A percentile compares a stretch with the other conserved stretches of the same genome.
These are phyloP conservation scores for Bilobella aurantiaca DNA, from an alignment of 1,140 invertebrate species.

Conservation along the genomic window DNA sequence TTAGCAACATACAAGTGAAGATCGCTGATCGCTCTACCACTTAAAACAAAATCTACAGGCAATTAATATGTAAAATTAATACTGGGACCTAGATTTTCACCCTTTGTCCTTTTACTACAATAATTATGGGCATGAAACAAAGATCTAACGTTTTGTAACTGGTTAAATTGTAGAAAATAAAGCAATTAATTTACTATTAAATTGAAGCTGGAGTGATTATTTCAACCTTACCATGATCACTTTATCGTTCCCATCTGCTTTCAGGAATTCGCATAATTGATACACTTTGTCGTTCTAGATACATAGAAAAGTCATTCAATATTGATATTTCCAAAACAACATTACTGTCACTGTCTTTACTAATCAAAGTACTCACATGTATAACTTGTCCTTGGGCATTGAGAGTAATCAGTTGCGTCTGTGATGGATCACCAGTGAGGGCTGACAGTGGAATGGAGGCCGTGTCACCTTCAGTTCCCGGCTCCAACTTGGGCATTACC, in stretches of 20 bases:
- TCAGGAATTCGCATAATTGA: conserved; percentile 31
- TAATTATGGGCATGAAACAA: no score
- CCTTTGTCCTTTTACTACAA: no score
- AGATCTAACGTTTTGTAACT: no score
- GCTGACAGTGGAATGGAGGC: conserved; percentile 28
- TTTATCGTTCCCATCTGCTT: conserved; percentile 29
- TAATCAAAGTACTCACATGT: conserved; percentile 25
- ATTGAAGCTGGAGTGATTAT: no score
- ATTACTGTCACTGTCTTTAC: no score
- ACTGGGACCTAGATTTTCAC: no score
- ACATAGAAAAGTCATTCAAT: no score
- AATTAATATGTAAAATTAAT: no score
- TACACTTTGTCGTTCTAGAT: conserved; percentile 34
- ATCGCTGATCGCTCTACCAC: neutral
- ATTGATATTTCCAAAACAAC: no score
- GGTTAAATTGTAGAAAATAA: no score
- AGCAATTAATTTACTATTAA: no score
- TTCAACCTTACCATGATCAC: conserved; percentile 30
- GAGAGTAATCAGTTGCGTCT: conserved; percentile 29
- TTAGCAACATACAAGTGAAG: neutral
- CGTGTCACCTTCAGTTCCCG: conserved; percentile 43
- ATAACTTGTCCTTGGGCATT: conserved; percentile 33
- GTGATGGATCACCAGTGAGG: conserved; percentile 29
- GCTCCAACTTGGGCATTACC: conserved; percentile 63
- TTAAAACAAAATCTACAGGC: neutral